Evolutionary conservation across 2,888 invertebrate species (phyloP), one percentile per base, ranked within the genome.

Genomic region (Thereva unica): DNA sequence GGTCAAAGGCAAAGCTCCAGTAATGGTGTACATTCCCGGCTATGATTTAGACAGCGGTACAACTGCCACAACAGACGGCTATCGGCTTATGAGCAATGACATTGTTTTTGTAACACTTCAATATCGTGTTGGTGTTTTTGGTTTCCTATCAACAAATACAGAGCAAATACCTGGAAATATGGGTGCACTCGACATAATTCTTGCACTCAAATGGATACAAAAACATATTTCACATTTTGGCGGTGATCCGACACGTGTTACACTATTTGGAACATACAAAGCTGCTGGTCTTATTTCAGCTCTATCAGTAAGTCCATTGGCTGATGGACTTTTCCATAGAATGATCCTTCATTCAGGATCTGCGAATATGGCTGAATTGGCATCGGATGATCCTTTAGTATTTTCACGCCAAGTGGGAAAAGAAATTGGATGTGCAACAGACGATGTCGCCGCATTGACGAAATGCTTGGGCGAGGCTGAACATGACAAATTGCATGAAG

Each of bases 281-380:
- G 83, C 82, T 7, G 78, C 75, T 4, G 76, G 75, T 5, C 79
- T 81, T 2, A 81, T 81, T 0, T 76, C 78, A 0, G 73, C 78
- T 5, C 74, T 81, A 67, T 67, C 76, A 52, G 68, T 76, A 38
- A 78, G 77, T 68, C 78, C 78, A 23, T 69, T 77, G n/a, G 75
- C 70, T 5, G 47, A 73, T 78, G 79, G 76, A 35, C 73, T 83
- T 47, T 82, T 83, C 70, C 76, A 77, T 59, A 73, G 77, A 56
- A 79, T 76, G 1, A 83, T 83, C 52, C 72, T 79, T 5, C 80
- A 82, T 69, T 82, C 82, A 68, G 83, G 83, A 0, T 78, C 81
- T 37, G 76, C 78, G 0, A 68, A 80, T 8, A 76, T 78, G 54
- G 75, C 77, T n/a, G 82, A 81, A 79, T 78, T 79, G 0, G 73